Conservation (phyloP, 1,140 invertebrate species). For the Pseudomyrmex flavicornis region DNA sequence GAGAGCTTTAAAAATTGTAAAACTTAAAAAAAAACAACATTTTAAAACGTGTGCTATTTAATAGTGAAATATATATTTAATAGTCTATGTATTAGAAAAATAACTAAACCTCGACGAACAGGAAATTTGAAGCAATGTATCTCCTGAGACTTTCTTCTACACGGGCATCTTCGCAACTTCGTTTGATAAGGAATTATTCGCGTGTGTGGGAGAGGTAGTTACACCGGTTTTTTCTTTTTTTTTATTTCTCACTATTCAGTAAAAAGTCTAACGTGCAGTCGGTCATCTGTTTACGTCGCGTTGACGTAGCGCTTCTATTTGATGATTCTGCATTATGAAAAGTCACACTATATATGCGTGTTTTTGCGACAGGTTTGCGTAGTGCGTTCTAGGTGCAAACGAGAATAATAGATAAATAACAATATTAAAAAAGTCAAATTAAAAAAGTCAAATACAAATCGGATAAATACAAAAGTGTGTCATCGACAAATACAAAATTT, state of each 20-base stretch:
- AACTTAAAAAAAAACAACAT: too few relatives aligned
- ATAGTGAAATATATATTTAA: background rate
- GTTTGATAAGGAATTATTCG: background rate
- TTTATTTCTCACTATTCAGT: background rate
- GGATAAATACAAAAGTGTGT: slow-evolving; percentile 19
- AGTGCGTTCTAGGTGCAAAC: background rate
- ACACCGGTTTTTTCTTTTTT: background rate
- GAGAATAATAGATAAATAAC: slow-evolving; percentile 13
- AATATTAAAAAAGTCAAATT: slow-evolving; percentile 34
- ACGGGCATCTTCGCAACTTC: background rate
- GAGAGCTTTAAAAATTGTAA: too few relatives aligned
- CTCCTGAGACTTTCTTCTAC: background rate
- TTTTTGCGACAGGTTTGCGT: background rate
- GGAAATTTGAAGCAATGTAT: background rate
- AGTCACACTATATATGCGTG: background rate
- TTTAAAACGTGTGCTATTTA: too few relatives aligned
- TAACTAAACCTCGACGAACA: background rate
- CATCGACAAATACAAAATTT: background rate
- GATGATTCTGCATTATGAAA: background rate
- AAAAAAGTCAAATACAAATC: background rate
- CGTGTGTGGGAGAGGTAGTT: slow-evolving; percentile 3
- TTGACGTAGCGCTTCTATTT: slow-evolving; percentile 8
- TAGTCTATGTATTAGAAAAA: background rate
- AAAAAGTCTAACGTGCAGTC: slow-evolving; percentile 22
- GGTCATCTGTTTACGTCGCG: background rate